These are phyloP conservation scores for Amphipoea oculea DNA, from an alignment of 2,888 invertebrate species.

Conservation along the genomic window DNA sequence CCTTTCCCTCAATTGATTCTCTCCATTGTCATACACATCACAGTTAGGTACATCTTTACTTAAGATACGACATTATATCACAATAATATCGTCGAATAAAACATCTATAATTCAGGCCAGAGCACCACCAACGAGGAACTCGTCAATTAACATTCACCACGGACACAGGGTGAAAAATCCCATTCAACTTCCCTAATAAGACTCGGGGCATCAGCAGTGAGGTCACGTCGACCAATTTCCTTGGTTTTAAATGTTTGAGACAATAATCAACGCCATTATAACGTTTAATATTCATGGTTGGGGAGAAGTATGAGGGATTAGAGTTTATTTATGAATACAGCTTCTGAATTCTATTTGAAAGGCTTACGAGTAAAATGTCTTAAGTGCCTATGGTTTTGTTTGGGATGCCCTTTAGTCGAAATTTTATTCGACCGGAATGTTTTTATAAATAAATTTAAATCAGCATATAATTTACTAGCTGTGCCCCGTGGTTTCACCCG, in stretches of 20 bases:
- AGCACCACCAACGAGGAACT: constrained; percentile 27
- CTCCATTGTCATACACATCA: not conserved
- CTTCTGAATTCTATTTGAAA: constrained; percentile 54
- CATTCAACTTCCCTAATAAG: constrained; percentile 77
- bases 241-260: constrained; percentile 81
- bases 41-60: not conserved
- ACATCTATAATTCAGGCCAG: constrained; percentile 15
- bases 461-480: no score
- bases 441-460: not conserved
- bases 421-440: not conserved
- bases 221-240: constrained; percentile 81
- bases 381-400: not conserved
- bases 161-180: constrained; percentile 60
- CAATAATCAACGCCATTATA: constrained; percentile 85
- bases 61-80: not conserved
- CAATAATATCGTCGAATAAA: constrained; percentile 7
- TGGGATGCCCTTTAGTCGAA: not conserved
- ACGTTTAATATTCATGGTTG: constrained; percentile 71
- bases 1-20: not conserved
- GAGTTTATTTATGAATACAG: constrained; percentile 60
- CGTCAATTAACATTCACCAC: constrained; percentile 64
- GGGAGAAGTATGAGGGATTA: constrained; percentile 59
- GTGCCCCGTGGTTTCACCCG: no score
- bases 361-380: constrained; percentile 13
- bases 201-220: constrained; percentile 73